phyloP scores from a whole-genome alignment of 2,888 invertebrate species.

The Myopa testacea region DNA sequence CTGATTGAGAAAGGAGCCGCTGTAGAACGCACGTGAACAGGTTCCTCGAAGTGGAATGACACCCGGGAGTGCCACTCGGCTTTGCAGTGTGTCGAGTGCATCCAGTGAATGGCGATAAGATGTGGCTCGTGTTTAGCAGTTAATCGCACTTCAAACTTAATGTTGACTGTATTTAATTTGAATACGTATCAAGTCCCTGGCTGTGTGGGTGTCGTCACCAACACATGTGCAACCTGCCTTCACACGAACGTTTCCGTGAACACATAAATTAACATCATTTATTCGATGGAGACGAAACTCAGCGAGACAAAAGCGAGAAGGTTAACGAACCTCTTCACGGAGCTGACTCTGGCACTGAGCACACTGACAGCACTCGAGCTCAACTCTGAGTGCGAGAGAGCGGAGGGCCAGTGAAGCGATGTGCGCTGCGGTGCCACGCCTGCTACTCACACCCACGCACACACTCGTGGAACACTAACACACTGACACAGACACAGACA shows the following conservation, averaged over 20 bases:
- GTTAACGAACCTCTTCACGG: constrained; percentile 38
- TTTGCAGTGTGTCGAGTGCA: too few relatives aligned
- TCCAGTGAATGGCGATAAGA: too few relatives aligned
- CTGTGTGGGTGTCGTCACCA: background rate
- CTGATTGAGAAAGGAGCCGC: too few relatives aligned
- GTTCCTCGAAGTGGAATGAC: too few relatives aligned
- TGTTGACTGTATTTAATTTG: constrained; percentile 2
- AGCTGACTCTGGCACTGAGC: background rate
- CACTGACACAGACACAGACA: constrained; percentile 11
- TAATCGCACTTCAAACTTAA: background rate
- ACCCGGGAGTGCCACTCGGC: too few relatives aligned
- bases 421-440: background rate
- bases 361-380: constrained; percentile 16
- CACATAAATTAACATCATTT: constrained; percentile 41
- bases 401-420: constrained; percentile 8
- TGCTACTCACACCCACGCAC: background rate
- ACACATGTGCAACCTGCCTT: background rate
- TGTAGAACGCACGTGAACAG: too few relatives aligned
- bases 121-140: background rate
- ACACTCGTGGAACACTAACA: background rate
- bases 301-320: constrained; percentile 37
- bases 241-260: constrained; percentile 35
- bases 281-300: constrained; percentile 22
- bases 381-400: constrained; percentile 11
- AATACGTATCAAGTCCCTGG: background rate